phyloP scores from a whole-genome alignment of 2,888 invertebrate species.

The Drosophila putrida region DNA sequence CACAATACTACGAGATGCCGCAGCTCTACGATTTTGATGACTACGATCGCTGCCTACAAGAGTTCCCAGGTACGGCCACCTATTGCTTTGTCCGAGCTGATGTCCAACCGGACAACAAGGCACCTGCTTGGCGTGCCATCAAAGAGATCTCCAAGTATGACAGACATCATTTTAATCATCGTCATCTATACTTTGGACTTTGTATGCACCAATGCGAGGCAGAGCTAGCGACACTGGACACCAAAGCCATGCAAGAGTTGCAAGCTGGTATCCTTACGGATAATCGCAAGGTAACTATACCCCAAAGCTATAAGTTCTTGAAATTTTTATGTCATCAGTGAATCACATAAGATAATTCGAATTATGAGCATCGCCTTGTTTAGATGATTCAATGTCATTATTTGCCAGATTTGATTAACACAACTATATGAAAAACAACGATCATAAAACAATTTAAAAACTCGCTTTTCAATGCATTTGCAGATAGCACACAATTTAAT shows the following conservation, averaged over 20 bases:
- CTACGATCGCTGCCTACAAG: constrained; percentile 83
- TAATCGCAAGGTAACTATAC: constrained; percentile 75
- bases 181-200: constrained; percentile 80
- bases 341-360: constrained; percentile 4
- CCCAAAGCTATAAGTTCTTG: background rate
- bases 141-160: constrained; percentile 74
- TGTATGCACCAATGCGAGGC: constrained; percentile 75
- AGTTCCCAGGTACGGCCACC: constrained; percentile 61
- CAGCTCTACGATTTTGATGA: constrained; percentile 82
- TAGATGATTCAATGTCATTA: constrained; percentile 27
- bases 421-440: constrained; percentile 28
- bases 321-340: constrained; percentile 10
- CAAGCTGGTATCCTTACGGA: constrained; percentile 69
- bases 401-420: constrained; percentile 37
- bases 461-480: constrained; percentile 32
- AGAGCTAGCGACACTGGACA: constrained; percentile 53
- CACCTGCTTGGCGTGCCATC: constrained; percentile 76
- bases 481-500: constrained; percentile 51
- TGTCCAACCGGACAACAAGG: constrained; percentile 67
- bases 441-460: constrained; percentile 6
- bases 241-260: constrained; percentile 47
- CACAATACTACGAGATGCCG: constrained; percentile 84
- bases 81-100: constrained; percentile 83
- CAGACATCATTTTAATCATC: constrained; percentile 82
- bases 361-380: constrained; percentile 13